Conservation (phyloP, 2,888 invertebrate genomes). For the Calameuta pallipes region DNA sequence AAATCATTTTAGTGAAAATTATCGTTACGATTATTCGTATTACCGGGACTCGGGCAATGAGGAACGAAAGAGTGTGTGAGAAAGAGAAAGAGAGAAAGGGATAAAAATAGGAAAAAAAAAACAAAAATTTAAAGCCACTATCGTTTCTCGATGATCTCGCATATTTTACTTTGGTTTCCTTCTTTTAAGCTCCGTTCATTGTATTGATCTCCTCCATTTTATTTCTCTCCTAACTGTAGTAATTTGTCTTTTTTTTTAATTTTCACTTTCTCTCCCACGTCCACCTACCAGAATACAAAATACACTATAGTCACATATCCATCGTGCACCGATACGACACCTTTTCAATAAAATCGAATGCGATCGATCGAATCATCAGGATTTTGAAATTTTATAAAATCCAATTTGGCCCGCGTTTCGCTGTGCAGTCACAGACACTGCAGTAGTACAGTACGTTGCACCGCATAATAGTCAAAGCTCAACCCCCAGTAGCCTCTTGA, state of each 20-base stretch:
- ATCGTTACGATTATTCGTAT: not conserved
- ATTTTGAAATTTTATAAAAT: not conserved
- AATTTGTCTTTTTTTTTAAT: not conserved
- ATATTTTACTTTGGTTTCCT: not conserved
- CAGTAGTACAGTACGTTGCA: not conserved
- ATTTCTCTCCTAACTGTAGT: not conserved
- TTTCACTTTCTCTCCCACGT: not conserved
- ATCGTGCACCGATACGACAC: not conserved
- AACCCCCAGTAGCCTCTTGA: not conserved
- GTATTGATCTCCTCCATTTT: not conserved
- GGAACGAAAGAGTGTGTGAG: not conserved
- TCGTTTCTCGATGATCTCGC: not conserved
- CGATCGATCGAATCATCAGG: not conserved
- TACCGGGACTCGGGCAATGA: not conserved
- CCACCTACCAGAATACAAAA: not conserved
- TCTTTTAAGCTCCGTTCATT: not conserved
- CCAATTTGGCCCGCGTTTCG: not conserved
- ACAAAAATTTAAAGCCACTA: not conserved
- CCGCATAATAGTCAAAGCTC: not conserved
- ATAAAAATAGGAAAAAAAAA: not conserved
- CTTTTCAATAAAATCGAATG: not conserved
- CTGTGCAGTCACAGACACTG: not conserved
- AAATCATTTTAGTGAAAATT: constrained; percentile 5
- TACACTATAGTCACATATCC: not conserved
- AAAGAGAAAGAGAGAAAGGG: not conserved